A percentile compares a stretch with the other conserved stretches of the same genome.
These are phyloP conservation scores for Chirona hameri DNA, from an alignment of 2,888 invertebrate species.

Conservation along the genomic window DNA sequence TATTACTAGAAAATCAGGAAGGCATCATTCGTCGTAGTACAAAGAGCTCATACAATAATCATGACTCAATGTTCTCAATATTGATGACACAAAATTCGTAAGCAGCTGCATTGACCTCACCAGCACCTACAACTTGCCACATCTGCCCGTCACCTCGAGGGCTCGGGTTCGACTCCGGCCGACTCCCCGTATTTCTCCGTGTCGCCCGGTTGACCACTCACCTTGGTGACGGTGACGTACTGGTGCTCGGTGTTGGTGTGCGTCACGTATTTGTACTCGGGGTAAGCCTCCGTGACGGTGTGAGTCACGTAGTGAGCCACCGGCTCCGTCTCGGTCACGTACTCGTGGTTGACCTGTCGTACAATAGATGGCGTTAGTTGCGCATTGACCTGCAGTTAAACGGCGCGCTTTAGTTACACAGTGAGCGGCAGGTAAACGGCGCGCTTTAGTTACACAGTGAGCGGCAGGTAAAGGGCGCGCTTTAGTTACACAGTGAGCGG, in stretches of 20 bases:
- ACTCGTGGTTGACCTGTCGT: slow-evolving; percentile 12
- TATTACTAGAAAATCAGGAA: no score
- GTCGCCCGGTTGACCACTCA: not conserved
- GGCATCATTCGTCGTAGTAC: not conserved
- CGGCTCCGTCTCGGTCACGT: slow-evolving; percentile 1
- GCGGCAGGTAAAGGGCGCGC: no score
- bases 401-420: no score
- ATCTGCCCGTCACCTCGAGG: not conserved
- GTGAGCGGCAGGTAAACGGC: no score
- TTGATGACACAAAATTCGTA: not conserved
- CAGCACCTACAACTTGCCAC: no score
- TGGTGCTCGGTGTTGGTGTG: not conserved
- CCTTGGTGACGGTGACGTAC: slow-evolving; percentile 27
- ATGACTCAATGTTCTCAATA: not conserved
- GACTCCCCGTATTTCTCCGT: not conserved
- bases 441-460: no score
- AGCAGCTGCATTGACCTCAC: no score
- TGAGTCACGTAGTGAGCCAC: slow-evolving; percentile 22
- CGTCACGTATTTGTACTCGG: slow-evolving; percentile 23
- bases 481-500: no score
- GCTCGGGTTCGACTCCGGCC: not conserved
- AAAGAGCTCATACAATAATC: not conserved
- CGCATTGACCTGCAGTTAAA: no score
- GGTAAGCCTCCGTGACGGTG: not conserved
- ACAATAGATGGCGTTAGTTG: not conserved